These are phyloP conservation scores for Drosophila rubida DNA, from an alignment of 2,888 invertebrate species.

Conservation along the genomic window DNA sequence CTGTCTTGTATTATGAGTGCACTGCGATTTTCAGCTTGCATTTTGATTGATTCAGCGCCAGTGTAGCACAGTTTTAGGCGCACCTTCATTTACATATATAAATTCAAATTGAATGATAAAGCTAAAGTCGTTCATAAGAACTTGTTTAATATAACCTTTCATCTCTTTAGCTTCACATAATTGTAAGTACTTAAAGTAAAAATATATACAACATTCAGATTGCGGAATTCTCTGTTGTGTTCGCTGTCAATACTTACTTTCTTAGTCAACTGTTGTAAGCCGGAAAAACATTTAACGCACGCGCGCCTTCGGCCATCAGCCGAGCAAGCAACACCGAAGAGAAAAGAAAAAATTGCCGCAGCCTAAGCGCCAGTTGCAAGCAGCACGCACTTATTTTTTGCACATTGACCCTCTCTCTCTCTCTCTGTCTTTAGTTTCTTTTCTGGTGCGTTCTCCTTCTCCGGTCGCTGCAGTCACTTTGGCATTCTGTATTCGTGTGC, in stretches of 20 bases:
- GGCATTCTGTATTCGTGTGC: constrained; percentile 76
- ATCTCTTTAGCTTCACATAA: too few relatives aligned
- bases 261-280: background rate
- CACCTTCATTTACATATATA: too few relatives aligned
- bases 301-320: constrained; percentile 54
- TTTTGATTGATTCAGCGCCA: background rate
- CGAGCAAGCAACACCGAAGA: constrained; percentile 7
- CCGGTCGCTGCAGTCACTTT: constrained; percentile 24
- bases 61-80: constrained; percentile 56
- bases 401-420: background rate
- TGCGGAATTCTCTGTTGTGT: too few relatives aligned
- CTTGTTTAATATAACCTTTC: too few relatives aligned
- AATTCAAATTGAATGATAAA: too few relatives aligned
- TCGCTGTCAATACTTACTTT: background rate
- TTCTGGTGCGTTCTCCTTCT: background rate
- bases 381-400: constrained; percentile 31
- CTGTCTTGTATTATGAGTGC: constrained; percentile 18
- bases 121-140: too few relatives aligned
- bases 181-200: too few relatives aligned
- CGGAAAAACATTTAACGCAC: constrained; percentile 51
- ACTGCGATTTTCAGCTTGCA: background rate
- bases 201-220: too few relatives aligned
- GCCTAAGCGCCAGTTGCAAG: constrained; percentile 61
- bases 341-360: constrained; percentile 15
- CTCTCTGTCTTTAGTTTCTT: background rate